A percentile compares a stretch with the other conserved stretches of the same genome.
Conservation (phyloP, 1,140 invertebrate species). For the Lerema accius region DNA sequence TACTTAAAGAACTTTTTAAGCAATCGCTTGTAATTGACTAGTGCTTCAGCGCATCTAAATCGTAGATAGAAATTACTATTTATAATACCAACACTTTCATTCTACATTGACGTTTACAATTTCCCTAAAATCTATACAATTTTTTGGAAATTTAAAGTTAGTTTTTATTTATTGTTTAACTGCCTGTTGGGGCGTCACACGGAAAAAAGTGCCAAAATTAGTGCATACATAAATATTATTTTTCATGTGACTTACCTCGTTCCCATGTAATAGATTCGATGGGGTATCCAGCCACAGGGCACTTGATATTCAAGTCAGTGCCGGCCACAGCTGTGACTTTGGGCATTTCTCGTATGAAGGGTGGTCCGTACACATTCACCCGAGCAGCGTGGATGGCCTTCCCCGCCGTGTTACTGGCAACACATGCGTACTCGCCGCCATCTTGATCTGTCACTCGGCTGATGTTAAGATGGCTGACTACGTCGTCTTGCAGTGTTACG, state of each 20-base stretch:
- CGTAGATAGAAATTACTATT: no score
- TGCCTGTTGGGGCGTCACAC: no score
- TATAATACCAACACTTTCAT: no score
- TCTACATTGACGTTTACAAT: no score
- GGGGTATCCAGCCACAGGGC: slow-evolving; percentile 96
- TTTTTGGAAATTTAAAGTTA: no score
- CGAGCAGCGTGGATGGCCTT: slow-evolving; percentile 90
- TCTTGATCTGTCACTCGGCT: slow-evolving; percentile 94
- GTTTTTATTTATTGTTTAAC: no score
- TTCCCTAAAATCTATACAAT: no score
- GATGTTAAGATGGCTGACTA: slow-evolving; percentile 97
- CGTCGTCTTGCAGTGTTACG: slow-evolving; percentile 95
- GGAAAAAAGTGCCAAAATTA: no score
- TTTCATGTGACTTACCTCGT: slow-evolving; percentile 90
- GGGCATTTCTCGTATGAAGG: slow-evolving; percentile 94
- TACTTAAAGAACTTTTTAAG: no score
- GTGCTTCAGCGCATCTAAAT: no score
- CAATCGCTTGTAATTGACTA: no score
- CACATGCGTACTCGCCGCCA: slow-evolving; percentile 95
- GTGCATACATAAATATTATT: no score
- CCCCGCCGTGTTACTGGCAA: slow-evolving; percentile 91
- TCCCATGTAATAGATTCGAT: slow-evolving; percentile 95
- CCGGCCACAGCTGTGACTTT: slow-evolving; percentile 96
- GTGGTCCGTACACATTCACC: slow-evolving; percentile 95
- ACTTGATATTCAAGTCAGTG: slow-evolving; percentile 92